Base-by-base conservation (phyloP, 2,888 invertebrate species). In the Napeogenes inachia region DNA sequence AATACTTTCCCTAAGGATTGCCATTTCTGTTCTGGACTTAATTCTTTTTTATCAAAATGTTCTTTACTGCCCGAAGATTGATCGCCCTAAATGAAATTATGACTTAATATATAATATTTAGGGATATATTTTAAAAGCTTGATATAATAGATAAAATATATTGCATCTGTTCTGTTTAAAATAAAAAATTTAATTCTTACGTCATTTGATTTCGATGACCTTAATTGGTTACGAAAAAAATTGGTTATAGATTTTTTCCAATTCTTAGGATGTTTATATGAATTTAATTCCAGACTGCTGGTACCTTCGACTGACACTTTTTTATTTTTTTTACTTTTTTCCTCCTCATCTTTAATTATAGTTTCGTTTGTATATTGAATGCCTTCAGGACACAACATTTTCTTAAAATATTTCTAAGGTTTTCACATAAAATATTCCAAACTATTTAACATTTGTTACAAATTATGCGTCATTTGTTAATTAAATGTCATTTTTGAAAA, bases 1-100 rank as follows among this genome's bases (percentile, higher is more conserved):
- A 90, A 90, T 57, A 89, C 82, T 80, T 90, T 90, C 0, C 90
- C 90, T 67, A 90, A 71, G 45, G 89, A 89, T 71, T 90, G 90
- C 89, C 90, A 90, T 73, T 89, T 90, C 70, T 87, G 89, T 66
- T 90, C 89, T 56, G 82, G 80, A 64, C 73, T 79, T 60, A 88
- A 73, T 73, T 84, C 82, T 71, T 85, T 85, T 50, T 81, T 82
- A 50, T 83, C 82, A 69, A 85, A 87, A 64, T 80, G 78, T 69
- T 85, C 83, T 68, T 83, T 77, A 68, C 82, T 89, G 55, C 75
- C 84, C 12, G 84, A 81, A 57, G 87, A 84, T 58, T 72, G 71
- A 69, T 89, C 89, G 59, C 90, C 90, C 90, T 90, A 67, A 56
- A 78, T 59, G 68, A 59, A 54, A 45, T 57, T 54, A 45, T 50